These are phyloP conservation scores for Neolamprologus multifasciatus DNA, from an alignment of 2,797 vertebrate genomes.

Conservation along the genomic window DNA sequence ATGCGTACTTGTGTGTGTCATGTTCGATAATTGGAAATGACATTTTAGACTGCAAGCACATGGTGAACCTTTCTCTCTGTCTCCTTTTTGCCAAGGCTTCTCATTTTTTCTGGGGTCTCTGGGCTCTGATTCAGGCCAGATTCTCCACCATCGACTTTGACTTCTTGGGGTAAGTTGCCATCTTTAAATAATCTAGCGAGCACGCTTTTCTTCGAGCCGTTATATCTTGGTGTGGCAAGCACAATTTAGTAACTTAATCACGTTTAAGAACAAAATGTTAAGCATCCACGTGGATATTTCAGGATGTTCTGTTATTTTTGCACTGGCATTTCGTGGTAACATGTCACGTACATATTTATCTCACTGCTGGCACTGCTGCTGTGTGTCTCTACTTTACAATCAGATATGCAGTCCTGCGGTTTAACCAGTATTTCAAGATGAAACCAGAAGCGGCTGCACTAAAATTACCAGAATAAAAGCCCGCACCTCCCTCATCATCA, in stretches of 20 bases:
- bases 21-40: constrained; percentile 18
- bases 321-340: not conserved
- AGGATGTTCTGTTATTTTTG: not conserved
- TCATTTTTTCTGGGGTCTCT: constrained; percentile 92
- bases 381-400: not conserved
- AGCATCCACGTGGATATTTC: not conserved
- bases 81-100: constrained; percentile 77
- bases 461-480: constrained; percentile 82
- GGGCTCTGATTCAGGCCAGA: constrained; percentile 94
- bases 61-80: not conserved
- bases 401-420: constrained; percentile 94
- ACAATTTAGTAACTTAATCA: not conserved
- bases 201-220: not conserved
- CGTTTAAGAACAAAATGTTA: not conserved
- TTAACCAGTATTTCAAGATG: constrained; percentile 98
- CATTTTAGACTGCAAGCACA: not conserved
- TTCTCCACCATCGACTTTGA: constrained; percentile 94
- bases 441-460: constrained; percentile 84
- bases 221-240: not conserved
- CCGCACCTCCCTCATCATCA: not conserved
- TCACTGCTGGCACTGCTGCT: not conserved
- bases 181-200: not conserved
- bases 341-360: not conserved
- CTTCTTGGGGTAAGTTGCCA: constrained; percentile 85
- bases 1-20: not conserved